Evolutionary conservation across 2,797 vertebrate species (phyloP), one percentile per base, ranked within the genome.

Genomic region (Gadopsis bispinosus): DNA sequence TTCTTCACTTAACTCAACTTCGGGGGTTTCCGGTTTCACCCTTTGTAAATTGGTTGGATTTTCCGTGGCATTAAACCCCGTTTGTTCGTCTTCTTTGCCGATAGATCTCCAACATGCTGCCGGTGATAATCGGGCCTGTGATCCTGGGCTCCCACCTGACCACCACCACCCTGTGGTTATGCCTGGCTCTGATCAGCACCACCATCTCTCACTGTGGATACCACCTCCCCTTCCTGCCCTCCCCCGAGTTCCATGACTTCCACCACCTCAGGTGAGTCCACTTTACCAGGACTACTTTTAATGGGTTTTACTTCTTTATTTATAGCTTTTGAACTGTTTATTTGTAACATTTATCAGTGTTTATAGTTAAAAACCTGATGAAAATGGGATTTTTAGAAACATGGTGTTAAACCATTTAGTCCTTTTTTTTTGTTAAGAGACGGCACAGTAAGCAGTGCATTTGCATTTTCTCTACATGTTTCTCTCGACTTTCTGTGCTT

Each of bases 231-330:
- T 93, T 99, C 79, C 95, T 99, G 77, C 98, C 97, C 0, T 99
- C 97, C 0, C 96, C 98, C 0, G 98, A 99, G 89, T 99, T 97
- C 91, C 98, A 99, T 0, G 97, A 98, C 94, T 99, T 96, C 89
- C 98, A 99, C 89, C 98, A 99, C 87, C 96, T 97, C 92, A 97
- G 93, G 98, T 98, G 93, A 70, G 95, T 77, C 37, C 13, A 5
- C 29, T 59, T 6, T 2, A 33, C 12, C 13, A 20, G 29, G 17
- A 69, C 5, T n/a, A 12, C n/a, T 16, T 53, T 29, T 66, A 19
- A 17, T 35, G 14, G 16, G 58, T 16, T 41, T 22, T 56, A 9
- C 7, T 35, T n/a, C 43, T 13, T 13, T n/a, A 2, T 12, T 41
- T 0, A 51, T 35, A n/a, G n/a, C 4, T 37, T 50, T 59, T 37